phyloP scores from a whole-genome alignment of 2,888 invertebrate genomes.

The Eristalis arbustorum region DNA sequence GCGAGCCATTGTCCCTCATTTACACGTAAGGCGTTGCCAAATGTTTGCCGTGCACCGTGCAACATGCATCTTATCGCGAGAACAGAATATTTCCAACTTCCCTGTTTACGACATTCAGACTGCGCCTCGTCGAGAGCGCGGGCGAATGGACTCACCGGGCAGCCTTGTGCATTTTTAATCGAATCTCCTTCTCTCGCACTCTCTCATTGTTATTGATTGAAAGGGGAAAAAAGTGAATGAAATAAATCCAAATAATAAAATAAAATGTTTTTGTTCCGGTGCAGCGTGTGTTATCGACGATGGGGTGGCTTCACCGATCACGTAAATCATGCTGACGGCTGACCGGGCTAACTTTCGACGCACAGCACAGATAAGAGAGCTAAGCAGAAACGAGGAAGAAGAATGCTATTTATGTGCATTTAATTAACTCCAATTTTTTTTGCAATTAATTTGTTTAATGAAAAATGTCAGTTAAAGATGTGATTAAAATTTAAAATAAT shows the following conservation, averaged over 20 bases:
- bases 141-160: conserved; percentile 48
- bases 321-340: conserved; percentile 63
- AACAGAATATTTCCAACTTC: neutral
- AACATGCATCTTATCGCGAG: neutral
- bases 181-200: neutral
- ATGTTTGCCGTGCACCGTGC: neutral
- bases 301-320: conserved; percentile 24
- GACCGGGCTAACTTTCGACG: conserved; percentile 2
- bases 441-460: conserved; percentile 61
- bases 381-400: conserved; percentile 15
- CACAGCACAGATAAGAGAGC: conserved; percentile 10
- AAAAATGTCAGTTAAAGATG: conserved; percentile 47
- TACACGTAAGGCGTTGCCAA: neutral
- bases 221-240: conserved; percentile 6
- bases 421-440: conserved; percentile 62
- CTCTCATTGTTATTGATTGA: conserved; percentile 38
- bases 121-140: neutral
- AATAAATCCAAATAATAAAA: conserved; percentile 15
- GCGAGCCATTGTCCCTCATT: neutral
- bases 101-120: neutral
- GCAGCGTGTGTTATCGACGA: conserved; percentile 58
- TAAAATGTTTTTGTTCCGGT: conserved; percentile 51
- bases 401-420: conserved; percentile 38
- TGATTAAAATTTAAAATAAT: conserved; percentile 49
- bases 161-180: conserved; percentile 58